Base-by-base conservation (phyloP, 1,140 invertebrate genomes). In the Physella acuta region DNA sequence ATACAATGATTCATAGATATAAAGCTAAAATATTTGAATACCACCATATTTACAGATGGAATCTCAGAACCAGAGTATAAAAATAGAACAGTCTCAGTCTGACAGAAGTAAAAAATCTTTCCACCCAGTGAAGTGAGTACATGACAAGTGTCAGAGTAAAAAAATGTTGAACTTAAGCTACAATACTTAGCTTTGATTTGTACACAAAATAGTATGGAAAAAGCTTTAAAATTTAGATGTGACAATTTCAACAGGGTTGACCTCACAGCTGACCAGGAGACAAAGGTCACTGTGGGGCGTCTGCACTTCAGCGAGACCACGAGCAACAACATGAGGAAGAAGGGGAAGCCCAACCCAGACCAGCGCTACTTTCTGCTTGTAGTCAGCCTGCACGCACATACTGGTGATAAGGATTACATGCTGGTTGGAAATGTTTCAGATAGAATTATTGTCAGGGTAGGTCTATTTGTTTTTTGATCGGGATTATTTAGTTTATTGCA, bases 301-400 rank as follows among this genome's bases (percentile, higher is more conserved):
- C 87, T 99, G 14, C 97, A 99, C 86, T 99, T 99, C 85, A 96
- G 94, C 61, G 96, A 99, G 84, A 99, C 97, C 0, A 99, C 97
- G 0, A 94, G 94, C 70, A 99, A 99, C 82, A 99, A 99, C 78
- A 98, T 99, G 94, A 86, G 97, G 44, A 99, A 99, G 86, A 98
- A 98, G 79, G 95, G 95, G 0, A 94, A 96, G 78, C 97, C 97
- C 0, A 99, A 99, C 88, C 97, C 97, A 0, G 97, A 99, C 85
- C 97, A 99, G 85, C 89, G 95, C 68, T 98, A 97, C 86, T 99
- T 92, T 81, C 87, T 90, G 80, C 87, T 99, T 44, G 94, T 98
- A 0, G 96, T 98, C 8, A 92, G 92, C 0, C 85, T 99, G 1
- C 90, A 94, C 75, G 96, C 95, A 0, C 93, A 97, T 79, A 91